Percentiles rank a stretch among this genome's conserved stretches.
Evolutionary conservation across 2,888 invertebrate genomes (phyloP).

Genomic region (Stenolophus ochropezus): DNA sequence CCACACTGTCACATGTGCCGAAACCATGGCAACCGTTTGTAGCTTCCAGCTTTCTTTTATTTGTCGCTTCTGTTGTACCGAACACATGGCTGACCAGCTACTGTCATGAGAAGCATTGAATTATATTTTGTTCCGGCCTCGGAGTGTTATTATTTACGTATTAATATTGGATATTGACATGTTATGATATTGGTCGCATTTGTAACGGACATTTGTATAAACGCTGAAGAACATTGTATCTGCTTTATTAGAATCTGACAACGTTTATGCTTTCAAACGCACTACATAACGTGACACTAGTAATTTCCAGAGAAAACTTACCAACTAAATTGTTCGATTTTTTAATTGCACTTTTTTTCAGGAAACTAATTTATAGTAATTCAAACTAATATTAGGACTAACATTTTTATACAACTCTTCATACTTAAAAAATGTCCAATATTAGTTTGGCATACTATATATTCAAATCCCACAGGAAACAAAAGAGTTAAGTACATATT

Average conservation of each 20-base stretch:
- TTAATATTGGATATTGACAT: constrained; percentile 46
- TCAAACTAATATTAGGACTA: too few relatives aligned
- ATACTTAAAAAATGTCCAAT: too few relatives aligned
- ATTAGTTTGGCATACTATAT: too few relatives aligned
- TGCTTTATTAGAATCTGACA: constrained; percentile 17
- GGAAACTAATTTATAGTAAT: neutral
- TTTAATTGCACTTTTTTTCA: neutral
- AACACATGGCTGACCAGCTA: constrained; percentile 21
- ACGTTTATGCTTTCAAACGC: constrained; percentile 13
- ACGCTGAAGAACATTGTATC: constrained; percentile 20
- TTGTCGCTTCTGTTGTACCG: constrained; percentile 9
- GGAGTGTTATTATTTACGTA: constrained; percentile 31
- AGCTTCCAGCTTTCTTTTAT: constrained; percentile 27
- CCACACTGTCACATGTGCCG: constrained; percentile 11
- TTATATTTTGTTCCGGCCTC: constrained; percentile 12
- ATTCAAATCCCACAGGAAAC: too few relatives aligned
- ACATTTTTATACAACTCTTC: too few relatives aligned
- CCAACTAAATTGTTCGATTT: neutral
- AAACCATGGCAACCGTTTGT: constrained; percentile 30
- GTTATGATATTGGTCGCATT: constrained; percentile 26
- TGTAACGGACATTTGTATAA: constrained; percentile 30
- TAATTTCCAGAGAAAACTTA: too few relatives aligned
- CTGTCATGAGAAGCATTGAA: constrained; percentile 33
- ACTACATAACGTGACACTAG: constrained; percentile 13
- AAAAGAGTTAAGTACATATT: too few relatives aligned